A percentile compares a stretch with the other conserved stretches of the same genome.
phyloP scores from a whole-genome alignment of 1,140 invertebrate genomes.

The Calliphora vicina region DNA sequence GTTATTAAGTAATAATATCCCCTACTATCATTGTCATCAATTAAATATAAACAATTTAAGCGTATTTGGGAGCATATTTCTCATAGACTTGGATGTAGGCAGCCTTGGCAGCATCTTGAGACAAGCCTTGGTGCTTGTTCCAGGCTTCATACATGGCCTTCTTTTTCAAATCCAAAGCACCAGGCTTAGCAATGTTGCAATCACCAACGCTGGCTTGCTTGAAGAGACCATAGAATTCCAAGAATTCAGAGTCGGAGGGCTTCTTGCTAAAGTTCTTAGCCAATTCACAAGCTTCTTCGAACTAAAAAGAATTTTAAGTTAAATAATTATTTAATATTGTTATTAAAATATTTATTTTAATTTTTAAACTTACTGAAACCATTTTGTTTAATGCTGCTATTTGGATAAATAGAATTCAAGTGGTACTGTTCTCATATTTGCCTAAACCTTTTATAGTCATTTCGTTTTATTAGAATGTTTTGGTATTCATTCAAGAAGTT shows the following conservation, averaged over 20 bases:
- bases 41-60: constrained; percentile 33
- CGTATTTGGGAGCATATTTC: constrained; percentile 66
- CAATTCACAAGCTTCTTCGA: constrained; percentile 79
- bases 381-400: constrained; percentile 31
- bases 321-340: neutral
- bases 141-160: constrained; percentile 98
- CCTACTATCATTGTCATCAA: constrained; percentile 5
- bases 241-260: constrained; percentile 83
- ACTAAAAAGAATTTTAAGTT: constrained; percentile 64
- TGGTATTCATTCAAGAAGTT: neutral
- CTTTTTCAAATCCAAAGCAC: constrained; percentile 80
- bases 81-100: constrained; percentile 83
- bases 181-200: constrained; percentile 62
- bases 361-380: constrained; percentile 39
- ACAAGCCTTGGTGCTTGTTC: constrained; percentile 81
- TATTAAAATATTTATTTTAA: neutral
- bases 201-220: constrained; percentile 90
- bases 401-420: constrained; percentile 13
- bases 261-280: constrained; percentile 81
- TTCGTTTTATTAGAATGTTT: neutral
- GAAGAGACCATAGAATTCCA: constrained; percentile 86
- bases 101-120: constrained; percentile 81
- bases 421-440: neutral
- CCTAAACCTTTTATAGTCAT: constrained; percentile 7
- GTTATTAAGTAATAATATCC: neutral